These are phyloP conservation scores for Neodon shergylaensis DNA, from an alignment of 2,113 vertebrate species.

Conservation along the genomic window DNA sequence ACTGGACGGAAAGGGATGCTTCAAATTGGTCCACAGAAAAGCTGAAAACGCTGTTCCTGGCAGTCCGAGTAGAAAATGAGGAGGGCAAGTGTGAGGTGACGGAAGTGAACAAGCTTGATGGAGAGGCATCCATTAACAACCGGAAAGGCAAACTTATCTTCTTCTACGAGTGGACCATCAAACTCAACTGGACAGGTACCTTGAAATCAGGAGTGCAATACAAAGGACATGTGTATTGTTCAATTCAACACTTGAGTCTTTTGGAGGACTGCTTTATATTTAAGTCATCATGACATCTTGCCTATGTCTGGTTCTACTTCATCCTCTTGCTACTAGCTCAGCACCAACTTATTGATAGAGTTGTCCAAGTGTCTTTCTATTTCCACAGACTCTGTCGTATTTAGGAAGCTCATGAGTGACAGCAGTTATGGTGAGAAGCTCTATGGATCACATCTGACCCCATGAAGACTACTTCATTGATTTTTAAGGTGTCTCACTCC, in stretches of 20 bases:
- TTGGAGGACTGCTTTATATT: background rate
- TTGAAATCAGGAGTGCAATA: too few relatives aligned
- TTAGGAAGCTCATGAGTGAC: background rate
- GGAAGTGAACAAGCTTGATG: constrained; percentile 94
- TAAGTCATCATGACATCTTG: background rate
- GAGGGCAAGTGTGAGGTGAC: constrained; percentile 95
- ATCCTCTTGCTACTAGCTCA: background rate
- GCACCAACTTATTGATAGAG: background rate
- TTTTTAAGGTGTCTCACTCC: background rate
- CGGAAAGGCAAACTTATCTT: constrained; percentile 99
- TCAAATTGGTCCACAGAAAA: constrained; percentile 97
- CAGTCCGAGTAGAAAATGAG: constrained; percentile 89
- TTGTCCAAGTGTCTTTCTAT: background rate
- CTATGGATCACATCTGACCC: background rate
- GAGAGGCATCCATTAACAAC: constrained; percentile 98
- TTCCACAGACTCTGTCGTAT: background rate
- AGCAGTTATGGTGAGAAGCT: background rate
- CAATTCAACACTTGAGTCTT: background rate
- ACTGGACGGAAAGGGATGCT: constrained; percentile 98
- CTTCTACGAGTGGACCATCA: constrained; percentile 97
- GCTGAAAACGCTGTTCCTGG: constrained; percentile 92
- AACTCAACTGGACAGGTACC: constrained; percentile 94
- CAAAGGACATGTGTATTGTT: too few relatives aligned
- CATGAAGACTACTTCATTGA: background rate
- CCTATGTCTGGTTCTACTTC: background rate